These are phyloP conservation scores for Osmerus eperlanus DNA, from an alignment of 2,113 vertebrate species.

Conservation along the genomic window DNA sequence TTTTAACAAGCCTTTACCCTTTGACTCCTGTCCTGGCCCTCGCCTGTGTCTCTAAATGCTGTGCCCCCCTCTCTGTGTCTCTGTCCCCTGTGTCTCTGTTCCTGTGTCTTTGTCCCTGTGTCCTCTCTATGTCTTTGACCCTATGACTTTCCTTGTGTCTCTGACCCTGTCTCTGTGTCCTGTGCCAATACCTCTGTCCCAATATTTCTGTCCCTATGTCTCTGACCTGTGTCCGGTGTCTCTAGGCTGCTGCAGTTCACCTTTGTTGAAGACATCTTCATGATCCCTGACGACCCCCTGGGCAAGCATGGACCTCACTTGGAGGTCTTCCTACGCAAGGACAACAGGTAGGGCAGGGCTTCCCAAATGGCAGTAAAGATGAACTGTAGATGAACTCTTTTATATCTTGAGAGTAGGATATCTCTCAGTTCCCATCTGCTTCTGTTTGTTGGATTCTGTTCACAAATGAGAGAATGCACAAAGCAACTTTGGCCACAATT, in stretches of 20 bases:
- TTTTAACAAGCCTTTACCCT: background rate
- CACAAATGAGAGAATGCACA: no score
- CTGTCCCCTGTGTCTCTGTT: no score
- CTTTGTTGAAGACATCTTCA: constrained; percentile 94
- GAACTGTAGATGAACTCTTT: no score
- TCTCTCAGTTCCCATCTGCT: no score
- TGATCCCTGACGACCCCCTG: constrained; percentile 97
- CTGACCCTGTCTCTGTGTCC: background rate
- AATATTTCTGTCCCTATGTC: background rate
- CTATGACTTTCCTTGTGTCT: background rate
- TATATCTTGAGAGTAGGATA: no score
- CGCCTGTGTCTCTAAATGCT: no score
- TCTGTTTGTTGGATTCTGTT: no score
- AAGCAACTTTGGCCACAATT: no score
- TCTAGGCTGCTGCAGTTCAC: constrained; percentile 91
- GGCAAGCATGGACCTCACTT: constrained; percentile 87
- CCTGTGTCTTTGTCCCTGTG: background rate
- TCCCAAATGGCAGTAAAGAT: no score
- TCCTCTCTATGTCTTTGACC: background rate
- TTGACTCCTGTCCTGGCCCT: no score
- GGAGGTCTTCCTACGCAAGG: constrained; percentile 82
- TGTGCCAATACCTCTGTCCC: background rate
- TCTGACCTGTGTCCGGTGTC: background rate
- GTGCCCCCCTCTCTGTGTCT: no score
- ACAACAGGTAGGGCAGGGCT: constrained; percentile 67